These are phyloP conservation scores for Orthonychiurus folsomi DNA, from an alignment of 2,888 invertebrate species.

Conservation along the genomic window DNA sequence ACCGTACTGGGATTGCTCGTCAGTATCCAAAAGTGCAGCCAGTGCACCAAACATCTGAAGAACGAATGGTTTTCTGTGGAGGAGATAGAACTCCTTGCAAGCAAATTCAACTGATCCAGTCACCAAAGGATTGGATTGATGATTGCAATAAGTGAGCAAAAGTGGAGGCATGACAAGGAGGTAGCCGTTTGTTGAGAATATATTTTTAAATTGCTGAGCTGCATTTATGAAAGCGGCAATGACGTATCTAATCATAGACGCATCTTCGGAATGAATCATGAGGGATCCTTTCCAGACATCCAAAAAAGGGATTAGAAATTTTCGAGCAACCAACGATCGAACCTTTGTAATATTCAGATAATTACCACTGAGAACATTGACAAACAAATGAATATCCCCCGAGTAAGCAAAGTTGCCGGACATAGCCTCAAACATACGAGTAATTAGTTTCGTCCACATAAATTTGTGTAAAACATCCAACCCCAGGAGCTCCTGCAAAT, in stretches of 20 bases:
- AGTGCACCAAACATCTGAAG: slow-evolving; percentile 98
- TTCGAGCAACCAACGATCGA: not conserved
- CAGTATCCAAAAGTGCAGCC: slow-evolving; percentile 88
- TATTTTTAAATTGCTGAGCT: slow-evolving; percentile 95
- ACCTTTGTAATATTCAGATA: not conserved
- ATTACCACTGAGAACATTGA: slow-evolving; percentile 88
- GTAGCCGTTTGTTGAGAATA: slow-evolving; percentile 96
- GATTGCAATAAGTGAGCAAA: slow-evolving; percentile 90
- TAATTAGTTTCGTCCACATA: slow-evolving; percentile 94
- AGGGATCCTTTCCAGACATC: slow-evolving; percentile 55
- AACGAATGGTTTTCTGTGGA: slow-evolving; percentile 96
- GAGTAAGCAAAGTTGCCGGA: slow-evolving; percentile 94
- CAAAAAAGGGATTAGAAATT: too few species aligned
- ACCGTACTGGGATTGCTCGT: slow-evolving; percentile 74
- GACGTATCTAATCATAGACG: slow-evolving; percentile 86
- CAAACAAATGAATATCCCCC: slow-evolving; percentile 91
- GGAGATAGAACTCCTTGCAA: slow-evolving; percentile 94
- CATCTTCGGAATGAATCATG: slow-evolving; percentile 93
- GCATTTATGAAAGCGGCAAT: slow-evolving; percentile 97
- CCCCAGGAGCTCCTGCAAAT: slow-evolving; percentile 65
- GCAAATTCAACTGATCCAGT: slow-evolving; percentile 95
- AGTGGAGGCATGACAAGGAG: slow-evolving; percentile 95
- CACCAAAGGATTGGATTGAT: slow-evolving; percentile 82
- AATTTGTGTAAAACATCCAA: slow-evolving; percentile 96
- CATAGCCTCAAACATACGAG: slow-evolving; percentile 96